phyloP scores from a whole-genome alignment of 2,113 vertebrate species.

The Calyptomena viridis region DNA sequence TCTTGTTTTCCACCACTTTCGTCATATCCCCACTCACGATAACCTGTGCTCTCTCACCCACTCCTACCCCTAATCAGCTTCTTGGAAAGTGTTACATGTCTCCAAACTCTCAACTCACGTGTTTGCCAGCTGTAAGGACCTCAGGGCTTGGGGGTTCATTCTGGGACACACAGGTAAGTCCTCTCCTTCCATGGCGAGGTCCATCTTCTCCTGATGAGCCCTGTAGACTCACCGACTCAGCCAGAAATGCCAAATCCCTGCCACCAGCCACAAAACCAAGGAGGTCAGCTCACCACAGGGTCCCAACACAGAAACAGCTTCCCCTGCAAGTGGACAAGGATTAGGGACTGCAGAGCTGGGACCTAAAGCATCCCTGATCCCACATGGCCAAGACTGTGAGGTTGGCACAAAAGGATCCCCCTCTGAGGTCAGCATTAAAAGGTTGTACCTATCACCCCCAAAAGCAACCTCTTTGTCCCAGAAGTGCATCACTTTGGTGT shows the following conservation, averaged over 20 bases:
- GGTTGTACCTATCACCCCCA: not conserved
- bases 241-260: not conserved
- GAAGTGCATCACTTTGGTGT: not conserved
- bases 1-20: conserved; percentile 17
- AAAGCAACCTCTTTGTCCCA: not conserved
- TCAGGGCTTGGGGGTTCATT: not conserved
- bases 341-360: not conserved
- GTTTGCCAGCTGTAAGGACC: not conserved
- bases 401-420: not conserved
- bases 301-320: not conserved
- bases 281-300: not conserved
- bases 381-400: fast-evolving
- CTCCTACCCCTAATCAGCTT: conserved; percentile 20
- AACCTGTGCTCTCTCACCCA: conserved; percentile 30
- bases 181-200: not conserved
- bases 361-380: not conserved
- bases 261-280: not conserved
- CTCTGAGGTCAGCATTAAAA: not conserved
- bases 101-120: not conserved
- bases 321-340: not conserved
- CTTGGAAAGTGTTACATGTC: not conserved
- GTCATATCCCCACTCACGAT: not conserved
- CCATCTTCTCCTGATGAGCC: not conserved
- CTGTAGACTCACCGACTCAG: not conserved
- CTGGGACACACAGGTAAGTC: not conserved